These are phyloP conservation scores for Vespertilio murinus DNA, from an alignment of 2,797 vertebrate species.

Conservation along the genomic window DNA sequence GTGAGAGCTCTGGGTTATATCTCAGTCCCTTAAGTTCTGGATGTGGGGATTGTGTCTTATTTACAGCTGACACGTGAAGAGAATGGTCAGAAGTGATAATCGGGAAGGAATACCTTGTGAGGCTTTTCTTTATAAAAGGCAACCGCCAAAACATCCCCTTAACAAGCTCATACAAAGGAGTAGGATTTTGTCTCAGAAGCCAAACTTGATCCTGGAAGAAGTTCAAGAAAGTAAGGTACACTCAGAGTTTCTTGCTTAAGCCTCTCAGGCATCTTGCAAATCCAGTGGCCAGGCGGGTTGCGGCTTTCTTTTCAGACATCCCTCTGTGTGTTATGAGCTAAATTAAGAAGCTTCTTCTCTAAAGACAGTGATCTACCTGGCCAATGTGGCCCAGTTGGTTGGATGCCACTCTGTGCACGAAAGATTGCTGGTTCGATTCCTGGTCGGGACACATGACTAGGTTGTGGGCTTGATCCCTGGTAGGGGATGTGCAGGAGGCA, in stretches of 20 bases:
- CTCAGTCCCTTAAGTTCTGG: not conserved
- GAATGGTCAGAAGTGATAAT: not conserved
- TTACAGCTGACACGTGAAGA: not conserved
- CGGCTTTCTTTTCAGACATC: constrained; percentile 61
- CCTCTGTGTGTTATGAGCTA: constrained; percentile 52
- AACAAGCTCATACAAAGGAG: not conserved
- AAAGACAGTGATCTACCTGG: not conserved
- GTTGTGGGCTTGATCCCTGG: not conserved
- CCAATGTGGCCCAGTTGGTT: not conserved
- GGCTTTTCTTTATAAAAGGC: not conserved
- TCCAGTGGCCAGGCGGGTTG: not conserved
- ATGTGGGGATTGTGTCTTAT: not conserved
- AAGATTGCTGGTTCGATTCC: not conserved
- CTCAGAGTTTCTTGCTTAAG: not conserved
- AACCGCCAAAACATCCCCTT: not conserved
- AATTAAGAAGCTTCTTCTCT: constrained; percentile 52
- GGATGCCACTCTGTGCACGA: not conserved
- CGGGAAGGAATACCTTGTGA: not conserved
- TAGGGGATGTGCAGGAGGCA: not conserved
- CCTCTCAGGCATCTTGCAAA: not conserved
- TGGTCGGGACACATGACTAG: not conserved
- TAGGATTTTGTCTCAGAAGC: not conserved
- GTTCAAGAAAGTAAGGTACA: not conserved
- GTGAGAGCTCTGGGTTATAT: not conserved
- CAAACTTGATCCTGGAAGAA: not conserved